phyloP scores from a whole-genome alignment of 2,113 vertebrate genomes.

The Lamprotornis superbus region DNA sequence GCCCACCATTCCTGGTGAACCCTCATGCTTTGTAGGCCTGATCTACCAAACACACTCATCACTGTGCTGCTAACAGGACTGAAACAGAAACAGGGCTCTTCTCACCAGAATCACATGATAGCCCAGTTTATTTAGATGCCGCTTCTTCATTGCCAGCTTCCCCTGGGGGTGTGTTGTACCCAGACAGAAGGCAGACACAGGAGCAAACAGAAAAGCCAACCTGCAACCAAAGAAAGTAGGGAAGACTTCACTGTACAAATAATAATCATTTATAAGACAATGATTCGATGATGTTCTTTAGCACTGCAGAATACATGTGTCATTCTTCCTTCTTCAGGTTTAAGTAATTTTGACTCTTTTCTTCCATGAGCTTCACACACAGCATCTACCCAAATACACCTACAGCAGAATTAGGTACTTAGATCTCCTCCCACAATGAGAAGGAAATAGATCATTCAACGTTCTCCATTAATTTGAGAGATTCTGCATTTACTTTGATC shows the following conservation, averaged over 20 bases:
- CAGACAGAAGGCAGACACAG: slow-evolving; percentile 74
- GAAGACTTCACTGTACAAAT: not conserved
- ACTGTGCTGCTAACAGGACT: not conserved
- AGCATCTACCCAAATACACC: not conserved
- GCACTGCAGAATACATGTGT: not conserved
- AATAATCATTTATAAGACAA: not conserved
- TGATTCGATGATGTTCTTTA: not conserved
- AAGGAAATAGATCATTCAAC: not conserved
- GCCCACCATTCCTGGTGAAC: not conserved
- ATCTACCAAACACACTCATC: not conserved
- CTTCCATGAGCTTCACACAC: not conserved
- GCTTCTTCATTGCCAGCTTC: slow-evolving; percentile 78
- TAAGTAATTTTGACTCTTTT: not conserved
- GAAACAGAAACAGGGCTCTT: not conserved
- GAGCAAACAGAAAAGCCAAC: slow-evolving; percentile 79
- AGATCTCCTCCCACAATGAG: not conserved
- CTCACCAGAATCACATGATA: slow-evolving; percentile 86
- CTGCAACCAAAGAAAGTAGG: slow-evolving; percentile 64
- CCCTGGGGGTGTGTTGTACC: slow-evolving; percentile 78
- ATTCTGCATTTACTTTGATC: not conserved
- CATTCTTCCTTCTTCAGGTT: not conserved
- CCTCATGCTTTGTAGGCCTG: not conserved
- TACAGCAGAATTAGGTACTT: not conserved
- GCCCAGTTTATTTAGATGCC: slow-evolving; percentile 84
- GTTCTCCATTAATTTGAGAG: not conserved